Evolutionary conservation across 2,888 invertebrate species (phyloP), one percentile per base, ranked within the genome.

Genomic region (Rhaphigaster nebulosa): DNA sequence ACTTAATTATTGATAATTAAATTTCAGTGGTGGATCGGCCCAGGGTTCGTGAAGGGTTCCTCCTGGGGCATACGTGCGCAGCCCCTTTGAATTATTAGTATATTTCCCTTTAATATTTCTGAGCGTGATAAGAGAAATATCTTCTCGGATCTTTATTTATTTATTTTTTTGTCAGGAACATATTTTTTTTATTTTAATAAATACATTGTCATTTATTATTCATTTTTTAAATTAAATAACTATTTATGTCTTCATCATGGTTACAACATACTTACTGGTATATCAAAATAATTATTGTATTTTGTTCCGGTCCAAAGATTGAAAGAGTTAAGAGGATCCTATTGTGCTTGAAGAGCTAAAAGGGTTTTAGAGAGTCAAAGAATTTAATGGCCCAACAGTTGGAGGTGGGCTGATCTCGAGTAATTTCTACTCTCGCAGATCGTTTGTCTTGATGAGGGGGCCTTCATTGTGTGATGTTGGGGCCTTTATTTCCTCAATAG

Each of bases 281-380:
- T 84, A 76, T 5, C 29, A 76, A n/a, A 80, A 45, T 84, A 45
- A n/a, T 13, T n/a, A 45, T 84, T 45, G 20, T 84, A 38, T 45
- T n/a, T 84, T 45, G 45, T 84, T 34, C 41, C 41, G 84, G 41
- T 23, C 18, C 13, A 45, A 18, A 0, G 18, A 50, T 12, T 26
- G 45, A 15, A 50, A 50, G n/a, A 34, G 54, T 29, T 54, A 54
- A 87, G 34, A 41, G 84, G 50, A 41, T 84, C 26, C 50, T n/a
- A 50, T 41, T 50, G 41, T 41, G 84, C 4, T 4, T 18, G 84
- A 50, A 50, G 50, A 50, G 50, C 15, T 50, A 54, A 54, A 87
- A n/a, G 87, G 87, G 87, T 18, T 65, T 65, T 65, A 6, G 65
- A 65, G 65, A 29, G 65, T 65, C 65, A 34, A 65, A 65, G 65